Base-by-base conservation (phyloP, 2,113 vertebrate genomes). In the Benitochromis conjunctus region DNA sequence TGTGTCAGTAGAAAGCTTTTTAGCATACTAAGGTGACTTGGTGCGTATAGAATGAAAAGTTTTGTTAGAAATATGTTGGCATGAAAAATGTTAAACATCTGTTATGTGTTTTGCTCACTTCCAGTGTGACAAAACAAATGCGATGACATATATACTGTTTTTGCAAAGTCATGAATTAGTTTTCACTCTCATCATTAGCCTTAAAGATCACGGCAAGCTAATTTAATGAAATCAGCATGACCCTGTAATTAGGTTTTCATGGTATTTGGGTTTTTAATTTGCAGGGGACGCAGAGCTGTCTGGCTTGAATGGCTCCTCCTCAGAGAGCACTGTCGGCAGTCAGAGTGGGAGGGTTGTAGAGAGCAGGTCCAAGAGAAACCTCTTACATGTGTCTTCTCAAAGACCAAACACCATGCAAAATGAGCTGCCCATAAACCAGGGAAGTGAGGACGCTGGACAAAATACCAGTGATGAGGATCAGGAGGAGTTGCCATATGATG, bases 401-500 rank as follows among this genome's bases (percentile, higher is more conserved):
- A 94, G 89, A 93, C 86, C 91, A 80, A 89, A 88, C 79, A 94
- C 85, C 31, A 81, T 71, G 51, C 89, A 66, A 8, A 58, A 89
- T 16, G 34, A 90, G 51, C 38, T 36, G 4, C 60, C 79, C 3
- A 24, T 34, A 55, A 82, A 86, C 83, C 91, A 87, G 7, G 26
- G 83, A 18, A 7, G 78, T 9, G 88, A 91, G 34, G 94, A 95
- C 71, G 51, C 79, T 19, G 94, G 92, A 80, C 94, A 93, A 81
- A 78, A 95, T 34, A 95, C 89, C 34, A 97, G 96, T 21, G 97
- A 95, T 8, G 96, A 97, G 77, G 97, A 97, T 13, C 96, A 97
- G 43, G 96, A 97, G 9, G 96, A 98, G 3, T 93, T 98, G n/a
- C 96, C 97, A 53, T 97, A 94, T 12, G 96, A 97, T 83, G 94